phyloP scores from a whole-genome alignment of 2,113 vertebrate genomes.

The Ammodytes marinus region DNA sequence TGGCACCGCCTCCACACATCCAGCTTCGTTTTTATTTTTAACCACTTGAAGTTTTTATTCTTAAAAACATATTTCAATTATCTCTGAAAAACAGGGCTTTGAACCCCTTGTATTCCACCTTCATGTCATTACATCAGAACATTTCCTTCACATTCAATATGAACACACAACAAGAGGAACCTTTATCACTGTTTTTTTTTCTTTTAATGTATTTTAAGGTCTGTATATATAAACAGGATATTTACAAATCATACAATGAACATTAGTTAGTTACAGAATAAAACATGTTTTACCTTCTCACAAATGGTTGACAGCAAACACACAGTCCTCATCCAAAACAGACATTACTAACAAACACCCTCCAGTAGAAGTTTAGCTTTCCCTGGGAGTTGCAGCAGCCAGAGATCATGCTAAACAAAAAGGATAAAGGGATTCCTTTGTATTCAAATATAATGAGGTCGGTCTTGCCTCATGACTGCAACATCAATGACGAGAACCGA shows the following conservation, averaged over 20 bases:
- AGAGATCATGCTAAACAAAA: slow-evolving; percentile 63
- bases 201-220: slow-evolving; percentile 64
- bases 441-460: slow-evolving; percentile 49
- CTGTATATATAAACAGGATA: slow-evolving; percentile 78
- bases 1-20: not conserved
- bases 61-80: not conserved
- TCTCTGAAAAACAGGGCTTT: no score
- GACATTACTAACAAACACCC: slow-evolving; percentile 69
- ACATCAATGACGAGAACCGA: slow-evolving; percentile 24
- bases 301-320: slow-evolving; percentile 50
- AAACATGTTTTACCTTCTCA: slow-evolving; percentile 61
- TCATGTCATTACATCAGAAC: not conserved
- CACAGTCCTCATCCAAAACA: slow-evolving; percentile 40
- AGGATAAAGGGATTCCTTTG: slow-evolving; percentile 61
- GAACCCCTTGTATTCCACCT: not conserved
- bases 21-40: not conserved
- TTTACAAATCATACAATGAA: slow-evolving; percentile 82
- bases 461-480: slow-evolving; percentile 39
- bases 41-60: not conserved
- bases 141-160: not conserved
- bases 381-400: slow-evolving; percentile 63
- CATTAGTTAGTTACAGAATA: slow-evolving; percentile 57
- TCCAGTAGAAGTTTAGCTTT: slow-evolving; percentile 53
- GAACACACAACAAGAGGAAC: slow-evolving; percentile 3
- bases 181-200: not conserved